phyloP scores from a whole-genome alignment of 2,113 vertebrate species.

The Drymodes brunneopygia region DNA sequence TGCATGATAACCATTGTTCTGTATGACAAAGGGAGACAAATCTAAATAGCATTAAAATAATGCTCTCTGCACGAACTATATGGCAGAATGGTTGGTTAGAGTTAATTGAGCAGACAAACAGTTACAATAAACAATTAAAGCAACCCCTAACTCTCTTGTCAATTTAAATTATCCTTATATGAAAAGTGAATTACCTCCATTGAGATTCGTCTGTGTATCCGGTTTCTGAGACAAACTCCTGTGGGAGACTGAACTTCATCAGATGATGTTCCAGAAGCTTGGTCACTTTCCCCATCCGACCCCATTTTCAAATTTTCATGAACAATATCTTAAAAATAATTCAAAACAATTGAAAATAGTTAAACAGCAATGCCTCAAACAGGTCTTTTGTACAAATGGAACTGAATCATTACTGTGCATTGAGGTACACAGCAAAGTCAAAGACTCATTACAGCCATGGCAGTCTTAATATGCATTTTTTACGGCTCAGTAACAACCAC shows the following conservation, averaged over 20 bases:
- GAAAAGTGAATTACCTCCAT: conserved; percentile 86
- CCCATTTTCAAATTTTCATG: conserved; percentile 99
- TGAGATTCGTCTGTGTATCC: conserved; percentile 92
- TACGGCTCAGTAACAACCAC: not conserved
- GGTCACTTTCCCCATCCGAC: conserved; percentile 98
- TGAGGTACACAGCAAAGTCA: not conserved
- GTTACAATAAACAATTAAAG: not conserved
- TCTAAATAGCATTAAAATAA: not conserved
- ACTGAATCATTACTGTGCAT: fast-evolving
- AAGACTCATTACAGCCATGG: not conserved
- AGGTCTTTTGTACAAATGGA: not conserved
- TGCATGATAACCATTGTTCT: not conserved
- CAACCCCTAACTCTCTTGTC: not conserved
- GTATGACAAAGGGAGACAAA: not conserved
- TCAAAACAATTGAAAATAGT: not conserved
- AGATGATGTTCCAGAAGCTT: conserved; percentile 96
- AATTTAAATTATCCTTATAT: not conserved
- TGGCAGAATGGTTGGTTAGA: not conserved
- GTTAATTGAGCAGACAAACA: not conserved
- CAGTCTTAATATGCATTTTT: not conserved
- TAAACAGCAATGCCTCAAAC: not conserved
- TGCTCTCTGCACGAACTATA: not conserved
- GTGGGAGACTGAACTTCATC: conserved; percentile 98
- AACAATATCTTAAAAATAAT: conserved; percentile 86
- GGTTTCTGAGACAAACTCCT: conserved; percentile 92